phyloP scores from a whole-genome alignment of 2,113 vertebrate species.

The Sebastes schlegelii region DNA sequence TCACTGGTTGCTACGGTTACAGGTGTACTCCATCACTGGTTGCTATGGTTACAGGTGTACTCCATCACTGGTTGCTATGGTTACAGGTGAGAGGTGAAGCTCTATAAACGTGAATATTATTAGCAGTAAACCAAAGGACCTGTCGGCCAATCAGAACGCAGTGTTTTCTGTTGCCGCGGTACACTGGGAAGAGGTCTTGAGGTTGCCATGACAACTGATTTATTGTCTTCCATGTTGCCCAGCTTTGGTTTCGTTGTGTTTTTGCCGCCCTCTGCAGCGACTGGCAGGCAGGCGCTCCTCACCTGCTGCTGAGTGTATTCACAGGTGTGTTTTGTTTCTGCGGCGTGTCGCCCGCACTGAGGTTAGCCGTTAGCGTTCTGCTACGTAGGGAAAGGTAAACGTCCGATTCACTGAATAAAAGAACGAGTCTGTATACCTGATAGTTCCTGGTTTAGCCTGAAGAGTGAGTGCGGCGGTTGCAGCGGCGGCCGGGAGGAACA shows the following conservation, averaged over 20 bases:
- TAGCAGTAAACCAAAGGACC: background rate
- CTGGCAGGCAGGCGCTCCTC: background rate
- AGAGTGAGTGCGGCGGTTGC: slow-evolving; percentile 22
- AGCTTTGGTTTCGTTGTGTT: slow-evolving; percentile 28
- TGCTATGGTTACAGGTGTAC: too few relatives aligned
- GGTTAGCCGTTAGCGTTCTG: slow-evolving; percentile 73
- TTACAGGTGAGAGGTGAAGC: too few relatives aligned
- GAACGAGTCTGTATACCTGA: slow-evolving; percentile 73
- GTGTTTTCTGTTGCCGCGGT: background rate
- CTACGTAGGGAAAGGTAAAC: slow-evolving; percentile 65
- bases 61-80: too few relatives aligned
- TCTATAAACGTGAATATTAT: too few relatives aligned
- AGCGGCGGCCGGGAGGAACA: too few relatives aligned
- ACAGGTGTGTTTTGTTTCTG: slow-evolving; percentile 49
- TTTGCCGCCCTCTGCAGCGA: too few relatives aligned
- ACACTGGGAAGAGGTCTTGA: background rate
- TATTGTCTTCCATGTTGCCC: slow-evolving; percentile 43
- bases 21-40: too few relatives aligned
- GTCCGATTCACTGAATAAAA: slow-evolving; percentile 42
- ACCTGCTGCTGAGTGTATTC: slow-evolving; percentile 48
- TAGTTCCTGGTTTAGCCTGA: slow-evolving; percentile 76
- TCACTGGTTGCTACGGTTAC: too few relatives aligned
- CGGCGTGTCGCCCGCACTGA: slow-evolving; percentile 54
- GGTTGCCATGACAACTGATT: background rate
- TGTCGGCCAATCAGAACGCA: slow-evolving; percentile 12